These are phyloP conservation scores for Heliconius ethilla DNA, from an alignment of 2,888 invertebrate species.

Conservation along the genomic window DNA sequence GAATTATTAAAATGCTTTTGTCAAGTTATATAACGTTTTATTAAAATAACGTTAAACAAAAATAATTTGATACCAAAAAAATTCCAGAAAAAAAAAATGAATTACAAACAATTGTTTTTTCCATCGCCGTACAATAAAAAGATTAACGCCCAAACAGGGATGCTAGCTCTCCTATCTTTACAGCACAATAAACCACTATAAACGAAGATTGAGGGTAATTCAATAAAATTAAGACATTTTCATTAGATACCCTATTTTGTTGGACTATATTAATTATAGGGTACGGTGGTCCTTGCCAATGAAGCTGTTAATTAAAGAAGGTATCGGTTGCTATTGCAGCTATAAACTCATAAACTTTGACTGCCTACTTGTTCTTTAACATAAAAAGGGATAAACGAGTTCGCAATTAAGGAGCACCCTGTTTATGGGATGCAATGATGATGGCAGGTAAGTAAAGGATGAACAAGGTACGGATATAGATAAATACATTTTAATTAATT, in stretches of 20 bases:
- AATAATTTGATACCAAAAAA: background rate
- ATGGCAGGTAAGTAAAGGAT: slow-evolving; percentile 20
- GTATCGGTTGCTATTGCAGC: slow-evolving; percentile 65
- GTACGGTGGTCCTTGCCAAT: slow-evolving; percentile 39
- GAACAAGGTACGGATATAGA: background rate
- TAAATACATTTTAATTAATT: background rate
- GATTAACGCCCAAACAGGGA: slow-evolving; percentile 41
- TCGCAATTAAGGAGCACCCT: slow-evolving; percentile 45
- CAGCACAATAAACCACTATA: slow-evolving; percentile 61
- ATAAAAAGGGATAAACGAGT: slow-evolving; percentile 46
- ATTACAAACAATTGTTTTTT: slow-evolving; percentile 19
- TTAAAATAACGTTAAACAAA: background rate
- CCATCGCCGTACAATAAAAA: slow-evolving; percentile 27
- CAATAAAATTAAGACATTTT: slow-evolving; percentile 81
- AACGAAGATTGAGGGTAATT: slow-evolving; percentile 60
- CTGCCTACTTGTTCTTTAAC: slow-evolving; percentile 68
- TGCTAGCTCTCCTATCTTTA: slow-evolving; percentile 56
- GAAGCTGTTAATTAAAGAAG: slow-evolving; percentile 55
- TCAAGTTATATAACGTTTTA: too few relatives aligned
- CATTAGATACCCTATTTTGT: slow-evolving; percentile 79
- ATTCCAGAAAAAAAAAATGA: background rate
- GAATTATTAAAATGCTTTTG: background rate
- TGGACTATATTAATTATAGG: slow-evolving; percentile 64
- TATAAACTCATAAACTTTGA: slow-evolving; percentile 72
- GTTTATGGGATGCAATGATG: slow-evolving; percentile 24